Conservation (phyloP, 2,888 invertebrate species). For the Eupithecia subfuscata region DNA sequence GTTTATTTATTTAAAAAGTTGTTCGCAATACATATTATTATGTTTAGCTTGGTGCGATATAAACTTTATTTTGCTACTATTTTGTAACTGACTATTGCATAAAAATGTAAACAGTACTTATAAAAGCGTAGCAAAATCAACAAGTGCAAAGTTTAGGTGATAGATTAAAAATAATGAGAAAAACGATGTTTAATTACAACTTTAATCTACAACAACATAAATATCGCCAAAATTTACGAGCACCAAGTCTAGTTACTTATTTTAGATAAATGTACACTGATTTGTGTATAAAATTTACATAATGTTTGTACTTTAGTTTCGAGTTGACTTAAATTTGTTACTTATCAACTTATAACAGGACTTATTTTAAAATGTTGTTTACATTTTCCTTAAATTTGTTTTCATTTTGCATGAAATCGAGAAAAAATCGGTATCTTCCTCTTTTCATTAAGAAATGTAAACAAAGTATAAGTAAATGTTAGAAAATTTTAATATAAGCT, state of each 20-base stretch:
- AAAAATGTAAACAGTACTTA: neutral
- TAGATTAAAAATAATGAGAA: slow-evolving; percentile 6
- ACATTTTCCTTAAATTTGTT: neutral
- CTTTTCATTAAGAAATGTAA: neutral
- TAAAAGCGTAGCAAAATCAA: slow-evolving; percentile 16
- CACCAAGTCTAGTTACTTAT: slow-evolving; percentile 40
- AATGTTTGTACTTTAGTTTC: slow-evolving; percentile 38
- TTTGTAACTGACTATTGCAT: slow-evolving; percentile 16
- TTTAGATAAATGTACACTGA: slow-evolving; percentile 70
- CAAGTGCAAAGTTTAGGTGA: slow-evolving; percentile 6
- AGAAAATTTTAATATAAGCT: neutral
- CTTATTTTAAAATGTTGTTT: slow-evolving; percentile 7
- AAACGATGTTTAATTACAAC: neutral
- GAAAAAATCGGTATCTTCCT: slow-evolving; percentile 1
- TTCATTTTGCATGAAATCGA: neutral
- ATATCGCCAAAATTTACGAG: slow-evolving; percentile 38
- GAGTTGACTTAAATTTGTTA: slow-evolving; percentile 39
- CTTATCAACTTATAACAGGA: slow-evolving; percentile 30
- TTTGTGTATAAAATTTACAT: slow-evolving; percentile 68
- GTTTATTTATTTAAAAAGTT: slow-evolving; percentile 44
- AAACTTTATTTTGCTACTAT: slow-evolving; percentile 17
- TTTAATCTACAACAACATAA: neutral
- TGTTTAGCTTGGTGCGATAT: slow-evolving; percentile 28
- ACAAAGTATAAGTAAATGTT: slow-evolving; percentile 1
- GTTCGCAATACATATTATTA: slow-evolving; percentile 29